Base-by-base conservation (phyloP, 2,888 invertebrate species). In the Coremacera marginata region DNA sequence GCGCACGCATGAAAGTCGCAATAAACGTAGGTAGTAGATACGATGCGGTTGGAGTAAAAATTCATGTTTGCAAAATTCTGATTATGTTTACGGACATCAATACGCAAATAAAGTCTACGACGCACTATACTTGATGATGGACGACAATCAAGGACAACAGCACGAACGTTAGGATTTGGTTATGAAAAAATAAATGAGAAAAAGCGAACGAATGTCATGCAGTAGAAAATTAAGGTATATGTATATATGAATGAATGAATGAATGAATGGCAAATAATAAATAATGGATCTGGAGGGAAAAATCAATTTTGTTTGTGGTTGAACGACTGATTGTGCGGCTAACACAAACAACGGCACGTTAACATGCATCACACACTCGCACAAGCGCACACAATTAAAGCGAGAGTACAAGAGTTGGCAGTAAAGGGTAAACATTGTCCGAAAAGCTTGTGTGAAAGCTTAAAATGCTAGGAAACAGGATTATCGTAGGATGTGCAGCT, bases 11-110 rank as follows among this genome's bases (percentile, higher is more conserved):
- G 49, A 14, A 44, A 44, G 8, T 4, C 51, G 68, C 11, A 68
- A n/a, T 25, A 63, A 34, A 60, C 0, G 60, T 60, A 25, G 27
- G 27, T 22, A 19, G 19, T 60, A 16, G 16, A 3, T 55, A 19
- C 9, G n/a, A n/a, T 55, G 5, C 55, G 4, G 19, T 55, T 78
- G 78, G 80, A 80, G 78, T 70, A 82, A 63, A 31, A 31, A 34
- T n/a, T 27, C n/a, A 37, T 82, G 86, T 84, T 86, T 86, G 85
- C 85, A 83, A 83, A 84, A 85, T 86, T 83, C 86, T 86, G 86
- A 86, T 86, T 86, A 86, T 86, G 86, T 86, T 86, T 86, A 83
- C 85, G 82, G 83, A 86, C 85, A 86, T 85, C 80, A 84, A 85
- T 86, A 83, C 79, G 77, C 82, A 78, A 81, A 82, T 84, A 84